phyloP scores from a whole-genome alignment of 1,140 invertebrate genomes.

The Tribolium madens region DNA sequence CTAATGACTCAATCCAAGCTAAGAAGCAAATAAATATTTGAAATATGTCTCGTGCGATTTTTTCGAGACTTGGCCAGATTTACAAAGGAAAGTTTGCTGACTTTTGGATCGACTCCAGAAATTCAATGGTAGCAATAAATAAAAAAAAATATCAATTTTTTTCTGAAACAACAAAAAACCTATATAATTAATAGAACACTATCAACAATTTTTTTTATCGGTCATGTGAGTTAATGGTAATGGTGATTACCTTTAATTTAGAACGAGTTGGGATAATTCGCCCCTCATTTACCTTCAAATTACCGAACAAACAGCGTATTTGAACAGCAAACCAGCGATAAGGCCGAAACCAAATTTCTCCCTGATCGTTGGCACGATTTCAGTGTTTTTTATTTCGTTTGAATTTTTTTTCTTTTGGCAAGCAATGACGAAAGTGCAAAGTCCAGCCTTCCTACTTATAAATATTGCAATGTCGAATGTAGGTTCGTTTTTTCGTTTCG shows the following conservation, averaged over 20 bases:
- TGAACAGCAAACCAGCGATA: constrained; percentile 1
- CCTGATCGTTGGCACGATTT: background rate
- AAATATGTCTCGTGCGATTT: background rate
- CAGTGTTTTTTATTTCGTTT: background rate
- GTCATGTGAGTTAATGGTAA: constrained; percentile 4
- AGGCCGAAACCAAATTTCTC: background rate
- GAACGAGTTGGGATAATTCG: constrained; percentile 8
- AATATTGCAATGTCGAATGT: constrained; percentile 13
- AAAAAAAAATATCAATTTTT: background rate
- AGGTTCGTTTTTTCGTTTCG: background rate
- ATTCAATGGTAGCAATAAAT: constrained; percentile 10
- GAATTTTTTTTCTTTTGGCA: background rate
- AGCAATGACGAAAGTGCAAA: constrained; percentile 18
- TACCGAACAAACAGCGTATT: background rate
- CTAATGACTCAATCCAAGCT: background rate
- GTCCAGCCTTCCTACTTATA: constrained; percentile 5
- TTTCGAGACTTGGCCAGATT: background rate
- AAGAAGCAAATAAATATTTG: background rate
- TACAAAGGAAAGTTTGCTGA: background rate
- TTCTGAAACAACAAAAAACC: background rate
- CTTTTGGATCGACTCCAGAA: background rate
- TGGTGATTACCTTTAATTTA: constrained; percentile 13
- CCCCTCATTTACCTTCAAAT: background rate
- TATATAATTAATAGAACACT: background rate
- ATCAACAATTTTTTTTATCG: background rate